These are phyloP conservation scores for Apostichopus californicus DNA, from an alignment of 35 echinoderm and acorn worm species.

Conservation along the genomic window DNA sequence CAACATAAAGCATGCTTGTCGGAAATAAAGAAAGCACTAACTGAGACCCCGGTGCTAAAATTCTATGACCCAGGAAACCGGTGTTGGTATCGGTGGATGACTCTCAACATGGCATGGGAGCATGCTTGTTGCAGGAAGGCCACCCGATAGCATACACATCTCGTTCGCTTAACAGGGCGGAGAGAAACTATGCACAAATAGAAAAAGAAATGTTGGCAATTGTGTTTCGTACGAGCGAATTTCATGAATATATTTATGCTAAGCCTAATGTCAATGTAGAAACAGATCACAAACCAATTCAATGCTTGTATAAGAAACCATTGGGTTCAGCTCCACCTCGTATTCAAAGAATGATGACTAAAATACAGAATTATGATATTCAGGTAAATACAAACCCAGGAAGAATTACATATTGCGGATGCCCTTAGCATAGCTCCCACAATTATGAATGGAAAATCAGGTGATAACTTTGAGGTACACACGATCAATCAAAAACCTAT, in stretches of 20 bases:
- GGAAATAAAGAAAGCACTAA: slow-evolving; percentile 12
- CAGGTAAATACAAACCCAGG: background rate
- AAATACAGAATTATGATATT: slow-evolving; percentile 47
- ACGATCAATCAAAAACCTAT: background rate
- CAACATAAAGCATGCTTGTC: background rate
- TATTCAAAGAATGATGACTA: slow-evolving; percentile 44
- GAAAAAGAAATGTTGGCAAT: slow-evolving; percentile 65
- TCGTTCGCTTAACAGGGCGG: slow-evolving; percentile 10
- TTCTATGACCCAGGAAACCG: background rate
- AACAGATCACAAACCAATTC: slow-evolving; percentile 56
- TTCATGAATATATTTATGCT: slow-evolving; percentile 47
- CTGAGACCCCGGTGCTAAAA: background rate
- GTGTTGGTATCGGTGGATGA: slow-evolving; percentile 31
- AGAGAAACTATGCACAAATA: slow-evolving; percentile 53
- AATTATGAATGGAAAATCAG: background rate
- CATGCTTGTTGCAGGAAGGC: slow-evolving; percentile 30
- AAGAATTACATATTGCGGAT: slow-evolving; percentile 53
- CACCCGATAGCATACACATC: slow-evolving; percentile 28
- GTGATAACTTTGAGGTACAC: slow-evolving; percentile 10
- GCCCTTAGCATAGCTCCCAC: slow-evolving; percentile 8
- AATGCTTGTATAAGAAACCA: slow-evolving; percentile 43
- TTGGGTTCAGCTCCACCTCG: slow-evolving; percentile 38
- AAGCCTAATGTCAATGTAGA: slow-evolving; percentile 14
- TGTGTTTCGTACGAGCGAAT: background rate
- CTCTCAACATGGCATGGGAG: slow-evolving; percentile 25